phyloP scores from a whole-genome alignment of 2,888 invertebrate species.

The Caenorhabditis sp. region DNA sequence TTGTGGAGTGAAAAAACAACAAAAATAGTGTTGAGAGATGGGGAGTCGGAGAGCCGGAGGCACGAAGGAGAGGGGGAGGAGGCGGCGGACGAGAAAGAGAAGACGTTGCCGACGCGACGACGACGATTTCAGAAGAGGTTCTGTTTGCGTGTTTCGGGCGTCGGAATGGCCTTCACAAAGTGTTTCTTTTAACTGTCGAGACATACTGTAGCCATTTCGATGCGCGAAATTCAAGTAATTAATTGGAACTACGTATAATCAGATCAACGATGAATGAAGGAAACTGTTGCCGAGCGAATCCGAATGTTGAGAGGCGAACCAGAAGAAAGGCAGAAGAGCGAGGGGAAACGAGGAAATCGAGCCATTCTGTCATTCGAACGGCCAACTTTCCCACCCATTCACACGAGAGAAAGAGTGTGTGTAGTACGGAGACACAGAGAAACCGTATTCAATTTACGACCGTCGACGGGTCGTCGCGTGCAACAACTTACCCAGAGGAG shows the following conservation, averaged over 20 bases:
- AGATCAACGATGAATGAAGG: no score
- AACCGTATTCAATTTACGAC: constrained; percentile 26
- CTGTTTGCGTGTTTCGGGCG: no score
- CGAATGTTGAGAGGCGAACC: no score
- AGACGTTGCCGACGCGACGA: neutral
- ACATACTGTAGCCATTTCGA: constrained; percentile 1
- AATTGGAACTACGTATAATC: neutral
- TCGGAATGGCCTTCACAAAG: constrained; percentile 22
- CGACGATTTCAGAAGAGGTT: constrained; percentile 29
- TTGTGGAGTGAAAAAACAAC: constrained; percentile 38
- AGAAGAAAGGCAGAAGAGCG: neutral
- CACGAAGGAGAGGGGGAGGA: neutral
- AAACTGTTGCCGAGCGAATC: no score
- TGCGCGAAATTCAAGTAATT: constrained; percentile 9
- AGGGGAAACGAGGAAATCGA: no score
- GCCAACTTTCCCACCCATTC: constrained; percentile 40
- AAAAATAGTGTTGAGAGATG: constrained; percentile 32
- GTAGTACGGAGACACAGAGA: constrained; percentile 13
- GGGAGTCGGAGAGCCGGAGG: constrained; percentile 22
- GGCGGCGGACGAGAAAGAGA: neutral
- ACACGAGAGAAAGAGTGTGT: constrained; percentile 10
- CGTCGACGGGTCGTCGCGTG: constrained; percentile 29
- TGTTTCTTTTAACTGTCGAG: neutral
- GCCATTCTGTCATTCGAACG: constrained; percentile 18
- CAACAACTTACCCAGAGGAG: constrained; percentile 52